A percentile compares a stretch with the other conserved stretches of the same genome.
Conservation (phyloP, 1,140 invertebrate species). For the Magallana ariakensis region DNA sequence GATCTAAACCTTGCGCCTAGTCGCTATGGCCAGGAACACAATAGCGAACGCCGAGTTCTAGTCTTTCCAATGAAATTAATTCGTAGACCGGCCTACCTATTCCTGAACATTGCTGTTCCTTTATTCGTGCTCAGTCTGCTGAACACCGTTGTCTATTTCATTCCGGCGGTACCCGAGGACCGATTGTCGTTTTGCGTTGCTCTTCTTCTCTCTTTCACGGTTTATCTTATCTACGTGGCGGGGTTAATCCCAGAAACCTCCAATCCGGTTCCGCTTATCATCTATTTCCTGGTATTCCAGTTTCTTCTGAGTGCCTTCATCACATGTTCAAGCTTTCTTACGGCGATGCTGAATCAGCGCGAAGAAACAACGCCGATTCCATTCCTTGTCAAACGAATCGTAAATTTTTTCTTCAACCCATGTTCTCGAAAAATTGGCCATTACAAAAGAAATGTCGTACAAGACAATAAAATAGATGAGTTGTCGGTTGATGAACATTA, state of each 20-base stretch:
- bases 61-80: not conserved
- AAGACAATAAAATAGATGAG: not conserved
- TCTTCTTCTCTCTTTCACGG: constrained; percentile 3
- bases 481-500: not conserved
- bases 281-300: constrained; percentile 7
- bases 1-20: not conserved
- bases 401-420: not conserved
- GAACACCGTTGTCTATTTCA: not conserved
- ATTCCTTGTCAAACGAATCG: not conserved
- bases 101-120: not conserved
- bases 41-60: not conserved
- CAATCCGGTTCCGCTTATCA: not conserved
- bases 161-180: not conserved
- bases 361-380: not conserved
- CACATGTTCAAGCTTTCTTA: constrained; percentile 13
- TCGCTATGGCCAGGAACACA: not conserved
- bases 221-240: constrained; percentile 3
- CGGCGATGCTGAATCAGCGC: not conserved
- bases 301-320: not conserved
- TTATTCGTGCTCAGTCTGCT: not conserved
- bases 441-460: too few species aligned
- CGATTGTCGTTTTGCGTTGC: constrained; percentile 3
- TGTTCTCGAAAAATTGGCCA: not conserved
- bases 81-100: not conserved
- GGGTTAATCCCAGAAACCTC: not conserved